phyloP scores from a whole-genome alignment of 1,140 invertebrate species.

The Mamestra configurata region DNA sequence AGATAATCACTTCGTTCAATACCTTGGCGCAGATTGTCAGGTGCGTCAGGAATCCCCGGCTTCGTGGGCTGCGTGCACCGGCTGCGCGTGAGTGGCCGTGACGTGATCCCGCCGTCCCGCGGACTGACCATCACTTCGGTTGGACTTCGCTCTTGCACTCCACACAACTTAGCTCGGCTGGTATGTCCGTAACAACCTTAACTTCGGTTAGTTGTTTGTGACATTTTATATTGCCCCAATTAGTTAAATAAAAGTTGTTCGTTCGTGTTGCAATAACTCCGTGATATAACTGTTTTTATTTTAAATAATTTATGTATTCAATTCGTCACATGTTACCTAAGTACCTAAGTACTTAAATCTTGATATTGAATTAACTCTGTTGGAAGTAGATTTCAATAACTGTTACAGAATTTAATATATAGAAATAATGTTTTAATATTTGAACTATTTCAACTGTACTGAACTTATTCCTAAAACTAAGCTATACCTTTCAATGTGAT shows the following conservation, averaged over 20 bases:
- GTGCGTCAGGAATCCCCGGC: conserved; percentile 64
- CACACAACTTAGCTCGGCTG: conserved; percentile 74
- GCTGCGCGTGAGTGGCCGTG: conserved; percentile 77
- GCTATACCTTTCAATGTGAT: conserved; percentile 59
- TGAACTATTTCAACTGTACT: conserved; percentile 33
- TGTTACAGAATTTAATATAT: conserved; percentile 27
- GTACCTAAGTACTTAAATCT: not conserved
- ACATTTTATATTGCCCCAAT: not conserved
- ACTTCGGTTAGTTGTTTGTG: not conserved
- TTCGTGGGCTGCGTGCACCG: conserved; percentile 84
- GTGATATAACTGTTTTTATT: conserved; percentile 11
- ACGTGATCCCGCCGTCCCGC: conserved; percentile 78
- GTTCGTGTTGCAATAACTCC: not conserved
- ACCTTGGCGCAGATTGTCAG: conserved; percentile 66
- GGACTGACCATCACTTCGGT: conserved; percentile 69
- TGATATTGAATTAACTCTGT: not conserved
- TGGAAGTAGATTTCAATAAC: conserved; percentile 8
- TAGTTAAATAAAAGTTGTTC: not conserved
- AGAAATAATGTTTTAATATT: conserved; percentile 16
- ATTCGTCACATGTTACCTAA: too few species aligned
- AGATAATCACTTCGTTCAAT: not conserved
- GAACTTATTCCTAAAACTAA: conserved; percentile 34
- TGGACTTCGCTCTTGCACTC: conserved; percentile 77
- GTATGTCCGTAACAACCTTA: conserved; percentile 64
- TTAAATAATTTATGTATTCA: conserved; percentile 12